Conservation (phyloP, 2,888 invertebrate genomes). For the Eledone cirrhosa region DNA sequence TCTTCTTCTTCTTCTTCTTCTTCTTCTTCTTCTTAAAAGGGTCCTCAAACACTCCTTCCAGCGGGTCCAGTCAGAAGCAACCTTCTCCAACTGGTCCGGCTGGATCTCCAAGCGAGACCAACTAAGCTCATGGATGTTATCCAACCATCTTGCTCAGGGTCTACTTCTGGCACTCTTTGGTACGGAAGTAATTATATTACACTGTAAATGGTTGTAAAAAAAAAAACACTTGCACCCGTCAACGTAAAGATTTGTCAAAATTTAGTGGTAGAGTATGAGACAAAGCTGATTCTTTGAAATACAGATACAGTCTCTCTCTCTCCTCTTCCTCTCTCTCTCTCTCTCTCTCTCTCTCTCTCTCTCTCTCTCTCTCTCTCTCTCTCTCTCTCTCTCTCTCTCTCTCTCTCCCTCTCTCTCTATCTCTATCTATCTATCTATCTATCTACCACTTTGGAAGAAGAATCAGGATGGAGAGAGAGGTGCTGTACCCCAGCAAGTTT, state of each 20-base stretch:
- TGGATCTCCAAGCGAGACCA: no score
- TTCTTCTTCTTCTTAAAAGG: no score
- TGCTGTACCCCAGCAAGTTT: no score
- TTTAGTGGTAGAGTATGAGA: background rate
- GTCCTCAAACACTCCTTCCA: no score
- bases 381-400: slow-evolving; percentile 6
- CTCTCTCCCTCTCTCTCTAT: background rate
- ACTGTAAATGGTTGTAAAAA: background rate
- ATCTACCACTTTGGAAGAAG: no score
- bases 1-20: background rate
- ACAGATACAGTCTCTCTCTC: background rate
- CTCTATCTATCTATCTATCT: no score
- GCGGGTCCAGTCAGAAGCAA: no score
- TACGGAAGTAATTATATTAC: background rate
- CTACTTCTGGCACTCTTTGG: background rate
- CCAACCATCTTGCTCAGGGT: no score
- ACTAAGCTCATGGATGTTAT: no score
- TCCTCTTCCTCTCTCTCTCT: background rate
- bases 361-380: background rate
- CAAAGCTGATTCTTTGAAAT: background rate
- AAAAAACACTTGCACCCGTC: background rate
- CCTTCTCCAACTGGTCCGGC: no score
- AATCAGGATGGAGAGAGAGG: no score
- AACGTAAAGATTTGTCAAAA: background rate
- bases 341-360: background rate